Base-by-base conservation (phyloP, 2,797 vertebrate species). In the Gambelia wislizenii region DNA sequence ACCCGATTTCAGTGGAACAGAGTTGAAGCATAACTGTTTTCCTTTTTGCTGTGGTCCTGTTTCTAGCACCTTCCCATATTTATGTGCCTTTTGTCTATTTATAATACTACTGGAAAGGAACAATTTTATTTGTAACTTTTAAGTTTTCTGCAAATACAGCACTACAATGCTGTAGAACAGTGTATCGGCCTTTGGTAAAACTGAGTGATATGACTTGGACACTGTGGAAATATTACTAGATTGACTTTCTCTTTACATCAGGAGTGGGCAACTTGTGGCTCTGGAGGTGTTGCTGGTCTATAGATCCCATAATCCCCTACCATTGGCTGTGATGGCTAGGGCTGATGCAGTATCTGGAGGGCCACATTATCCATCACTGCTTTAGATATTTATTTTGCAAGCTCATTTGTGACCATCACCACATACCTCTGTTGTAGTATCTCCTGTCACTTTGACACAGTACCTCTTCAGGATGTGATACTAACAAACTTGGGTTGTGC, bases 61-160 rank as follows among this genome's bases (percentile, higher is more conserved):
- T 97, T 98, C 97, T 98, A 97, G 98, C 97, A 98, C 97, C 98
- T 97, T 97, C 97, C 98, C 97, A 98, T 97, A 98, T 98, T 98
- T 98, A 98, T 96, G 98, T 99, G 98, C 98, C 98, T 99, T 99
- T 98, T 97, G 97, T 98, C 96, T 98, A 98, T 98, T 98, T 97
- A 97, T 97, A 97, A 97, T 95, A 96, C 97, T 96, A 97, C 96
- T 97, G 97, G 96, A 97, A 95, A 96, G 96, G 96, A 95, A 39
- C 92, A 94, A 96, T 97, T 97, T 97, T 93, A 96, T 97, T 97
- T 96, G 92, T 96, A 96, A 95, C 94, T 95, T 95, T 93, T 95
- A 95, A 95, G 84, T 94, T 94, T 95, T 94, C 95, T 96, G 94
- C 92, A 97, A 97, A 94, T 95, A 93, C 94, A 96, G 97, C 97